Base-by-base conservation (phyloP, 2,113 vertebrate species). In the Aegotheles bennettii region DNA sequence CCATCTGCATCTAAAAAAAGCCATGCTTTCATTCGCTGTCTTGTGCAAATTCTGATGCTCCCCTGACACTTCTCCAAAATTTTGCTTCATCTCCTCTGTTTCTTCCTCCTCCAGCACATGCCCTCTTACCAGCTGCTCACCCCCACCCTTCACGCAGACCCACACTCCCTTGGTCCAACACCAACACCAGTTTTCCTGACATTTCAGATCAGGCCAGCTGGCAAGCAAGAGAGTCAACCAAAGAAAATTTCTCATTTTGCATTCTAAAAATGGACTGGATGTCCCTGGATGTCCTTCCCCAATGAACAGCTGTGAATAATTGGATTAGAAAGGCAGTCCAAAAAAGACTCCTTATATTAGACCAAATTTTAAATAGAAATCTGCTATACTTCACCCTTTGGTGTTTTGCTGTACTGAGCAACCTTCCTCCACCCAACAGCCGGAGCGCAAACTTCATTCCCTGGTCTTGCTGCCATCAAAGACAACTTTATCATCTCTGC, bases 261-360 rank as follows among this genome's bases (percentile, higher is more conserved):
- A 10, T 84, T 92, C 91, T 94, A 95, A 97, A 93, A 95, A 87
- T 54, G 91, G 77, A 92, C 90, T 87, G 73, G 36, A 84, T 89
- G 79, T 77, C 91, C 91, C 85, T 95, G 87, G 33, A 87, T 96
- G 87, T 87, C 91, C 89, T 91, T 91, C 67, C 53, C 67, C 43
- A 65, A 16, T n/a, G 36, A 95, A 93, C 86, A 94, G 88, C 91
- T 96, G 89, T 56, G 91, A 94, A 84, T 88, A 93, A 90, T 35
- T 23, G 69, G n/a, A 95, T 87, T 74, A 75, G 43, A 87, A 95
- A 89, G 69, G 56, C 84, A 75, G 56, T 28, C 86, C 86, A 74
- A 86, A 89, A 90, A 83, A 82, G 65, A 77, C 20, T 77, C 45
- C 57, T 83, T 85, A 43, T 23, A 80, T 92, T 75, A 93, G 74